These are phyloP conservation scores for Cathartes aura DNA, from an alignment of 2,113 vertebrate species.

Conservation along the genomic window DNA sequence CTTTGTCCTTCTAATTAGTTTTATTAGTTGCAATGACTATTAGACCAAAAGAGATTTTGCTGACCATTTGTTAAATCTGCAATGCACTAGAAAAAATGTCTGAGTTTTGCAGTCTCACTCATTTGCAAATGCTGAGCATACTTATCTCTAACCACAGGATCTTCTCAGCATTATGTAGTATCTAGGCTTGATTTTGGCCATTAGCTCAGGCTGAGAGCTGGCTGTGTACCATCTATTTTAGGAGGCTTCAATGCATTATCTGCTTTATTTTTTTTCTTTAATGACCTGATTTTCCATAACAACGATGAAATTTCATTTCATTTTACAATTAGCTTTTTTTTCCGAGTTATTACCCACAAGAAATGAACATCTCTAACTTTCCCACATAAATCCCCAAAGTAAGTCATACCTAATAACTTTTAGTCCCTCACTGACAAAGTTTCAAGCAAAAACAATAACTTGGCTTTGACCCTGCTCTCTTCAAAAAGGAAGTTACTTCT, in stretches of 20 bases:
- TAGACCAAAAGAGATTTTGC: constrained; percentile 22
- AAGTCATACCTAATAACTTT: constrained; percentile 75
- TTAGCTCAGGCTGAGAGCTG: background rate
- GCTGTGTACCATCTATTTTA: background rate
- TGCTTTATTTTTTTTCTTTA: background rate
- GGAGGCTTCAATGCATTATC: background rate
- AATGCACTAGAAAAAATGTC: background rate
- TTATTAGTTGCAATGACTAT: background rate
- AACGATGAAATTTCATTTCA: background rate
- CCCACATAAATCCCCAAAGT: constrained; percentile 69
- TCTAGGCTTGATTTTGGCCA: background rate
- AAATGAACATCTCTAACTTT: constrained; percentile 44
- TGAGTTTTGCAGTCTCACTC: background rate
- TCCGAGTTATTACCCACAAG: constrained; percentile 45
- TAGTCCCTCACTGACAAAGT: constrained; percentile 75
- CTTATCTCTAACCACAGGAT: background rate
- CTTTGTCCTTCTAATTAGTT: constrained; percentile 15
- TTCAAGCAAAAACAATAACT: constrained; percentile 83
- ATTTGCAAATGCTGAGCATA: background rate
- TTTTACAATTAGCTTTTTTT: background rate
- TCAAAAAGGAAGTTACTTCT: constrained; percentile 84
- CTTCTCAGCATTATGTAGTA: background rate
- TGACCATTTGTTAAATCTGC: constrained; percentile 31
- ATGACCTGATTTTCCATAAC: background rate
- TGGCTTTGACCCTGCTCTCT: constrained; percentile 83